Conservation (phyloP, 2,888 invertebrate species). For the Aphodius granarius region DNA sequence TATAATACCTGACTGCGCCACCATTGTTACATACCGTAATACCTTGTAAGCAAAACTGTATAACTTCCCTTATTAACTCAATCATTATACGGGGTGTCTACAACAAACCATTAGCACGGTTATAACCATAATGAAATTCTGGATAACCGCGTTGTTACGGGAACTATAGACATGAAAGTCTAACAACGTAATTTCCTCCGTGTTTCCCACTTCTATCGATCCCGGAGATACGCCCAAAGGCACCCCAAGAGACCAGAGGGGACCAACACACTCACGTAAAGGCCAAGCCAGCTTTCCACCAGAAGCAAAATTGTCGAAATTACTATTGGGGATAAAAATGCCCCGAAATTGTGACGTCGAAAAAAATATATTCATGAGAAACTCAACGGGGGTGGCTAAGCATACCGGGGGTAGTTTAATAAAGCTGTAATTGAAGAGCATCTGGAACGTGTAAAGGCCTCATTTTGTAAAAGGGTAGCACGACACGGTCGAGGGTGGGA, state of each 20-base stretch:
- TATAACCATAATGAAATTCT: not conserved
- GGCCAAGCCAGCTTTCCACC: too few species aligned
- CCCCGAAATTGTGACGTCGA: constrained; percentile 3
- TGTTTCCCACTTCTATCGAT: not conserved
- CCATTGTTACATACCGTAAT: too few species aligned
- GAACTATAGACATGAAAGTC: not conserved
- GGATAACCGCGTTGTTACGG: not conserved
- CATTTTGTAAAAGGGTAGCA: constrained; percentile 6
- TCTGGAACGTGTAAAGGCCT: constrained; percentile 1
- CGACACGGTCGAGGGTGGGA: not conserved
- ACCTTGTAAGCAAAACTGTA: not conserved
- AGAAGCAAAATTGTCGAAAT: constrained; percentile 2
- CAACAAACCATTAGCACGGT: not conserved
- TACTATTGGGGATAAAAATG: not conserved
- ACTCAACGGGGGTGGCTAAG: not conserved
- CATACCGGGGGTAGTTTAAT: constrained; percentile 1
- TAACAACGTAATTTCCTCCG: not conserved
- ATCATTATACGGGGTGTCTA: not conserved
- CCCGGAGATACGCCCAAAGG: not conserved
- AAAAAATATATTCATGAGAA: constrained; percentile 10
- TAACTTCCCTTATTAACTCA: not conserved
- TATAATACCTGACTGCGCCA: too few species aligned
- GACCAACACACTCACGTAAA: not conserved
- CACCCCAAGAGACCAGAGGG: not conserved
- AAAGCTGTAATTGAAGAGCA: constrained; percentile 14